A percentile compares a stretch with the other conserved stretches of the same genome.
Evolutionary conservation across 2,797 vertebrate species (phyloP).

Genomic region (Pantherophis vulpinus): DNA sequence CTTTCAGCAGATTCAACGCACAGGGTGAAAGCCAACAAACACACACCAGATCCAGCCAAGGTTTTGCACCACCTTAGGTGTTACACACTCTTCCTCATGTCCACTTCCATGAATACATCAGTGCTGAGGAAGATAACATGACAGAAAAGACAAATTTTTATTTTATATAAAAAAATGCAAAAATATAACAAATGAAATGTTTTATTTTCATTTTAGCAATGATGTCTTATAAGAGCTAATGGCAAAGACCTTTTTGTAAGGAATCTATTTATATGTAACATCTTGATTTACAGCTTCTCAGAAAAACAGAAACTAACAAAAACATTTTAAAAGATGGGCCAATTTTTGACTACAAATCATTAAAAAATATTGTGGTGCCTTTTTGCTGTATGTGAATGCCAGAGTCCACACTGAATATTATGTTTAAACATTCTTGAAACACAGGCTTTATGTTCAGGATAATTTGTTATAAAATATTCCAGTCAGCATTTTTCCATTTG

Average conservation of each 20-base stretch:
- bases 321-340: slow-evolving; percentile 80
- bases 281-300: slow-evolving; percentile 97
- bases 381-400: slow-evolving; percentile 96
- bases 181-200: slow-evolving; percentile 99
- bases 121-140: slow-evolving; percentile 48
- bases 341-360: slow-evolving; percentile 97
- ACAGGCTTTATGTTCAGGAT: slow-evolving; percentile 58
- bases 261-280: slow-evolving; percentile 99
- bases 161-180: slow-evolving; percentile 99
- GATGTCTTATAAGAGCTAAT: slow-evolving; percentile 98
- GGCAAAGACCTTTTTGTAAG: slow-evolving; percentile 99
- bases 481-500: slow-evolving; percentile 44
- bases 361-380: slow-evolving; percentile 99
- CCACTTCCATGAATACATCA: slow-evolving; percentile 21
- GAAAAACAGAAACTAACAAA: slow-evolving; percentile 68
- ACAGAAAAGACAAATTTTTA: slow-evolving; percentile 87
- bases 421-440: slow-evolving; percentile 92
- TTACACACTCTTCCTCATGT: slow-evolving; percentile 22
- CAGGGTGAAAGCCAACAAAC: slow-evolving; percentile 80
- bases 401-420: slow-evolving; percentile 84
- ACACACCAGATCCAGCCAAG: slow-evolving; percentile 82
- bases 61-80: slow-evolving; percentile 86
- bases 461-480: slow-evolving; percentile 47
- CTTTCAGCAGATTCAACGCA: slow-evolving; percentile 81
- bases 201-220: slow-evolving; percentile 99